Percentiles rank a stretch among this genome's conserved stretches.
These are phyloP conservation scores for Pseudolaguvia tuberculata DNA, from an alignment of 2,113 vertebrate genomes.

Conservation along the genomic window DNA sequence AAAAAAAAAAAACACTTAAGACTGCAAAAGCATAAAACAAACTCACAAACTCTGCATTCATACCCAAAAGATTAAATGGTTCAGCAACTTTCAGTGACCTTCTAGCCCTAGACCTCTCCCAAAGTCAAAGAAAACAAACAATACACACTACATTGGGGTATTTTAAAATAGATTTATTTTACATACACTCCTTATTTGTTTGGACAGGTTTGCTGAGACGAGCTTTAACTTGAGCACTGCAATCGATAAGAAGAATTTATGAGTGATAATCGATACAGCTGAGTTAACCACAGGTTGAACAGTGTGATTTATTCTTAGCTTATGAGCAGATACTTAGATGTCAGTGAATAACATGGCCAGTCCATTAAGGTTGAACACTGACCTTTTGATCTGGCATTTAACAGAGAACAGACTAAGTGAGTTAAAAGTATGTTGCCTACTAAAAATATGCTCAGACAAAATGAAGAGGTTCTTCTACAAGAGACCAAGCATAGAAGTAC, in stretches of 20 bases:
- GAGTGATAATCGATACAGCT: conserved; percentile 11
- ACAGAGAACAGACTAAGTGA: conserved; percentile 61
- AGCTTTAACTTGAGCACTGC: not conserved
- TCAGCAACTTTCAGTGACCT: conserved; percentile 33
- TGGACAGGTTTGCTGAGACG: conserved; percentile 2
- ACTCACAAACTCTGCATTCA: conserved; percentile 41
- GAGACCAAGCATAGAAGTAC: too few relatives aligned
- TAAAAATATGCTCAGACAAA: not conserved
- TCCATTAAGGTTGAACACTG: conserved; percentile 54
- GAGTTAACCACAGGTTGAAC: not conserved
- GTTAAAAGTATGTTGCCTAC: conserved; percentile 30
- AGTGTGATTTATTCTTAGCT: not conserved
- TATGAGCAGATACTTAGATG: not conserved
- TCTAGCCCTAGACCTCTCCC: not conserved
- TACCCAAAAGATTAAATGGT: conserved; percentile 29
- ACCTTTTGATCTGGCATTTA: conserved; percentile 67
- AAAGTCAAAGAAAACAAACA: not conserved
- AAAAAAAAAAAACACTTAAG: too few relatives aligned
- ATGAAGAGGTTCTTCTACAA: not conserved
- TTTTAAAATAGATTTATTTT: conserved; percentile 6
- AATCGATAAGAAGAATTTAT: not conserved
- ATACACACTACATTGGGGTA: not conserved
- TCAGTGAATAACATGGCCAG: conserved; percentile 3
- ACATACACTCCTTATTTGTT: not conserved
- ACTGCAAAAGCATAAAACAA: conserved; percentile 45